Evolutionary conservation across 2,888 invertebrate genomes (phyloP), one percentile per base, ranked within the genome.

Genomic region (Molanna angustata): DNA sequence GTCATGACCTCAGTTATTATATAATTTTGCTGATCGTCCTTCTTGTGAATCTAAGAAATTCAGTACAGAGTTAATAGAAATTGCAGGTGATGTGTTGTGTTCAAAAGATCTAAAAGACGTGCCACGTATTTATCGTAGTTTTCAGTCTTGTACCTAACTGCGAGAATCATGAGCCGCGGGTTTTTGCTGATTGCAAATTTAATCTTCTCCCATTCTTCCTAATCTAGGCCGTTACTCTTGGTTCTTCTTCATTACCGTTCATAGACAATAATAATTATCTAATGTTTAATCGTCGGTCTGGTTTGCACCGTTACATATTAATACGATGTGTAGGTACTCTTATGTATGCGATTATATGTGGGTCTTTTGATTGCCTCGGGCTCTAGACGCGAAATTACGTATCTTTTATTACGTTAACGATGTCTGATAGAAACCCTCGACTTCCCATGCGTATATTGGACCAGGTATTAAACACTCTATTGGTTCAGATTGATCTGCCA

Each of bases 301-400:
- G 33, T 20, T 37, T 35, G 42, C 50, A 43, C 50, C 50, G 50
- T 50, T 50, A 50, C 43, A 19, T 43, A 43, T 43, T 11, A 35
- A 4, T 41, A 17, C 14, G 13, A 35, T 35, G 35, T 35, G 13
- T 6, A 35, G 35, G 4, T 11, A 35, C 13, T 9, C 14, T 13
- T 35, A 35, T 11, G 4, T 31, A 40, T 49, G 14, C 43, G n/a
- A 20, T 16, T 32, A 3, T 21, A 49, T 49, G 33, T 49, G 22
- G 50, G 50, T 43, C 50, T 14, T 37, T 7, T 14, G 2, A 17
- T 21, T 14, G 50, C 50, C 50, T 9, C 21, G 17, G 43, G 50
- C 37, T n/a, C 32, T 17, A 43, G 50, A 50, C 50, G 44, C 37
- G 37, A 44, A 50, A 27, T 43, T 17, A 37, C 37, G 50, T 37